These are phyloP conservation scores for Leucoraja ocellata DNA, from an alignment of 2,797 vertebrate species.

Conservation along the genomic window DNA sequence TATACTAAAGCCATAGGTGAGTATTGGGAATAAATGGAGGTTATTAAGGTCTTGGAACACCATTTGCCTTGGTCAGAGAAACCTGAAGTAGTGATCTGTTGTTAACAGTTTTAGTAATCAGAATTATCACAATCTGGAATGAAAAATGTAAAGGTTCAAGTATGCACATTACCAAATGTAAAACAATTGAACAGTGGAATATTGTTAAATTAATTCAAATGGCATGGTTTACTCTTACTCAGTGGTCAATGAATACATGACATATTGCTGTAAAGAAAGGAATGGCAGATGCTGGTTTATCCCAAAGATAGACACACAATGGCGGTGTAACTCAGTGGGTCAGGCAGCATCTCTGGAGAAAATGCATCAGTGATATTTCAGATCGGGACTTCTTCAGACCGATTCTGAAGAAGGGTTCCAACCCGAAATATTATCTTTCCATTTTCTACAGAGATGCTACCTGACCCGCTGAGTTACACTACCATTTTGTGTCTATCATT, in stretches of 20 bases:
- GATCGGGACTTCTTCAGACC: no score
- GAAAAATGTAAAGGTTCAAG: neutral
- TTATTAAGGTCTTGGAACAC: neutral
- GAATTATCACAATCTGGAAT: constrained; percentile 27
- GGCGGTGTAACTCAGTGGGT: no score
- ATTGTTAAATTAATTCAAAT: neutral
- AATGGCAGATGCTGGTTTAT: no score
- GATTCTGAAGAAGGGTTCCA: no score
- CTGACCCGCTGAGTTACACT: no score
- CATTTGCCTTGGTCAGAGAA: neutral
- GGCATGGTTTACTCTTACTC: neutral
- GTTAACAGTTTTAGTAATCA: neutral
- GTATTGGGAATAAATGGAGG: constrained; percentile 42
- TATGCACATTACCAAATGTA: neutral
- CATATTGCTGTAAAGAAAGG: neutral
- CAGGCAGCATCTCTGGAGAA: no score
- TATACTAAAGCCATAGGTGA: constrained; percentile 99
- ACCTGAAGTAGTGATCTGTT: neutral
- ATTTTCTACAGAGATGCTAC: no score
- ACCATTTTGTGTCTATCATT: neutral
- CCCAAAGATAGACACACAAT: no score
- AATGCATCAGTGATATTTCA: no score
- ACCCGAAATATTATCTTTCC: no score
- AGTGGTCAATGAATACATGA: no score
- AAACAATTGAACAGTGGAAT: neutral